A percentile compares a stretch with the other conserved stretches of the same genome.
Conservation (phyloP, 2,113 vertebrate species). For the Campylomormyrus numenius region DNA sequence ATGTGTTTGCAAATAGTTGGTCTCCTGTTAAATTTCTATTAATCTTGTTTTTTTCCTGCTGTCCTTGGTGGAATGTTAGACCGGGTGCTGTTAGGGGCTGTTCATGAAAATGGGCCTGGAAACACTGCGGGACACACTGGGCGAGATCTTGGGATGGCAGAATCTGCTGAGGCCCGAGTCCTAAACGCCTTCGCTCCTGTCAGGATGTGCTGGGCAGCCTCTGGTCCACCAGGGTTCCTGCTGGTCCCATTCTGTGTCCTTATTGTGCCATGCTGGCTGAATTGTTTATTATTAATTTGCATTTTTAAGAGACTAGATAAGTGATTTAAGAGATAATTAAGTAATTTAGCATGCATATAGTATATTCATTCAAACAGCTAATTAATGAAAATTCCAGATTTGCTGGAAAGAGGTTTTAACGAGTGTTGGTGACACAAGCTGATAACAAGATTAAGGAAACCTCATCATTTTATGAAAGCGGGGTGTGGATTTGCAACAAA, state of each 20-base stretch:
- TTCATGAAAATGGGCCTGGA: neutral
- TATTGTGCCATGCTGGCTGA: neutral
- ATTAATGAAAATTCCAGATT: neutral
- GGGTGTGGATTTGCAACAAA: neutral
- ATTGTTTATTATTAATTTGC: neutral
- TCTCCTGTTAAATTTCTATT: conserved; percentile 4
- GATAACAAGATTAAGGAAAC: neutral
- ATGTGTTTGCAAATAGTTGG: conserved; percentile 18
- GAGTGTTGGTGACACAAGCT: neutral
- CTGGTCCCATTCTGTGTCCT: neutral
- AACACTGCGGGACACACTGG: neutral
- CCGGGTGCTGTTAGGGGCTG: neutral
- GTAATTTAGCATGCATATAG: neutral
- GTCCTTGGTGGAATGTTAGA: neutral
- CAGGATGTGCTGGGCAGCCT: neutral
- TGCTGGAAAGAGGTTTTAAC: neutral
- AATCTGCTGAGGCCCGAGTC: neutral
- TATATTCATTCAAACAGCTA: neutral
- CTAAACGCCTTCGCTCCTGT: neutral
- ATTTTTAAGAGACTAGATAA: neutral
- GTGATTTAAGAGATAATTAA: neutral
- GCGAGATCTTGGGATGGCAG: neutral
- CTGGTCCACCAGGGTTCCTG: neutral
- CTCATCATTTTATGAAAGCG: neutral
- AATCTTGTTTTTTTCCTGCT: neutral